Evolutionary conservation across 2,888 invertebrate species (phyloP).

Genomic region (Macroteleia sp.): DNA sequence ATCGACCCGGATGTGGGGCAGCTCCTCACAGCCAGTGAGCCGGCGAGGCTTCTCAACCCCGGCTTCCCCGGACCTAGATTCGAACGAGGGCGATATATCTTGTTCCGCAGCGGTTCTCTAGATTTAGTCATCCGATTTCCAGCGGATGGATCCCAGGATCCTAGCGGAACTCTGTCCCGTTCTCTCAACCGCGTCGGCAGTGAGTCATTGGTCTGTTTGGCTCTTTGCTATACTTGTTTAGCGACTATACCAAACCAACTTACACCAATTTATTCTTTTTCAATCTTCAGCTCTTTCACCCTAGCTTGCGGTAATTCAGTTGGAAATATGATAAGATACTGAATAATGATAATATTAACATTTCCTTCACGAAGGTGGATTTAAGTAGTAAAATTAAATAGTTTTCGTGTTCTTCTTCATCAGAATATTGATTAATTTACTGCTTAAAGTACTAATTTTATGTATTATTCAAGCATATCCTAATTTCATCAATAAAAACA

Average conservation of each 20-base stretch:
- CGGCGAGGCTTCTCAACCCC: slow-evolving; percentile 17
- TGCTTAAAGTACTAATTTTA: too few species aligned
- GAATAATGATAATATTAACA: too few species aligned
- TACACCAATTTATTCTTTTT: slow-evolving; percentile 46
- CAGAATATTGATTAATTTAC: too few species aligned
- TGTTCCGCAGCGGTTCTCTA: slow-evolving; percentile 47
- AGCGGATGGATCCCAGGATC: slow-evolving; percentile 53
- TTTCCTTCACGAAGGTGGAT: too few species aligned
- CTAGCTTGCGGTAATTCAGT: background rate
- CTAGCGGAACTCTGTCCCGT: slow-evolving; percentile 46
- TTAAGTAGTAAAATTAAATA: too few species aligned
- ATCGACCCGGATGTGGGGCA: slow-evolving; percentile 50
- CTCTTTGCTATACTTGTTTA: slow-evolving; percentile 52
- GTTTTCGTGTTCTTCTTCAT: too few species aligned
- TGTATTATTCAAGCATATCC: too few species aligned
- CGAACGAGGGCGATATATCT: slow-evolving; percentile 59
- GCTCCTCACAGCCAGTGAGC: slow-evolving; percentile 30
- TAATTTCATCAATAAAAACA: too few species aligned
- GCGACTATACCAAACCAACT: slow-evolving; percentile 37
- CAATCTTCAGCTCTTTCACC: slow-evolving; percentile 23
- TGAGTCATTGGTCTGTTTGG: slow-evolving; percentile 45
- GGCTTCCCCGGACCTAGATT: background rate
- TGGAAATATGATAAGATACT: slow-evolving; percentile 45
- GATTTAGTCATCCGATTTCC: slow-evolving; percentile 67
- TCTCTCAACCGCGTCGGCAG: slow-evolving; percentile 42